These are phyloP conservation scores for Drosophila lutescens DNA, from an alignment of 2,888 invertebrate species.

Conservation along the genomic window DNA sequence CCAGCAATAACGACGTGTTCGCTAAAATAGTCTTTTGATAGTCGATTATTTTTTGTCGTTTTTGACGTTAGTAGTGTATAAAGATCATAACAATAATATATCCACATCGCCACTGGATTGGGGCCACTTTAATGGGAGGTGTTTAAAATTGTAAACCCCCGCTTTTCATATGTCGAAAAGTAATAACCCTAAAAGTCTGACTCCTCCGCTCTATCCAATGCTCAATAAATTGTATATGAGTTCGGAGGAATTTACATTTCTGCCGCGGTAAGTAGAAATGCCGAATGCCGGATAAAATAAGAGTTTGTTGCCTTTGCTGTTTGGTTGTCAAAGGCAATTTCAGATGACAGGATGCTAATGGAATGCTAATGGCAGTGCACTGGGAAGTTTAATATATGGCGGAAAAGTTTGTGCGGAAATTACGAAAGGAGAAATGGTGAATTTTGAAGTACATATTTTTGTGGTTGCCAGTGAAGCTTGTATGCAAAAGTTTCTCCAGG, in stretches of 20 bases:
- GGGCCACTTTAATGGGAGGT: conserved; percentile 9
- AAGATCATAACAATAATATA: conserved; percentile 6
- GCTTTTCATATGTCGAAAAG: conserved; percentile 26
- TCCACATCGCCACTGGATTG: not conserved
- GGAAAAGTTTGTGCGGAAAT: conserved; percentile 30
- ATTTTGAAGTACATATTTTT: not conserved
- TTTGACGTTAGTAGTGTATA: conserved; percentile 1
- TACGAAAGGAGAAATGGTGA: not conserved
- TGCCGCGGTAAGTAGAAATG: conserved; percentile 73
- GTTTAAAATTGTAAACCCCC: conserved; percentile 5
- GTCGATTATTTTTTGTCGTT: conserved; percentile 28
- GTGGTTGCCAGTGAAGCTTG: not conserved
- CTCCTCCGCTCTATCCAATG: conserved; percentile 40
- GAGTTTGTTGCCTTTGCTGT: conserved; percentile 7
- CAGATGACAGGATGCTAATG: conserved; percentile 43
- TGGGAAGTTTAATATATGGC: conserved; percentile 9
- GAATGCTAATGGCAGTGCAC: conserved; percentile 38
- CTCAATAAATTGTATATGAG: conserved; percentile 70
- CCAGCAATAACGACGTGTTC: conserved; percentile 46
- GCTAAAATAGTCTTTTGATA: conserved; percentile 42
- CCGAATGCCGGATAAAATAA: not conserved
- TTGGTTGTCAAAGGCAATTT: conserved; percentile 33
- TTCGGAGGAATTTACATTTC: conserved; percentile 80
- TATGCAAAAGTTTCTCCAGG: too few relatives aligned
- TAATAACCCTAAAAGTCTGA: conserved; percentile 42